phyloP scores from a whole-genome alignment of 1,140 invertebrate genomes.

The Aphidius gifuensis region DNA sequence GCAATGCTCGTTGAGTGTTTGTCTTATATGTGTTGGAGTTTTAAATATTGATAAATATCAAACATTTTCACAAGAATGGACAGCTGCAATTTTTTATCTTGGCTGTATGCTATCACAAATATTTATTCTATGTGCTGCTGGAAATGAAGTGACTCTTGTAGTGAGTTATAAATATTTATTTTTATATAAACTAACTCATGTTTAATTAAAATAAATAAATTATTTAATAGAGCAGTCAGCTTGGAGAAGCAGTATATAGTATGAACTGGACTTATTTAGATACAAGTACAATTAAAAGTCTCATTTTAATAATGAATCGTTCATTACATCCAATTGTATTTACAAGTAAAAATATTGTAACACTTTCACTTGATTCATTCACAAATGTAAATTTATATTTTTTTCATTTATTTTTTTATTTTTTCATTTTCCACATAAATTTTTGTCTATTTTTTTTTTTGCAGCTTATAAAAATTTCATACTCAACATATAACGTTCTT shows the following conservation, averaged over 20 bases:
- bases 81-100: conserved; percentile 18
- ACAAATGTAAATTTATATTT: conserved; percentile 15
- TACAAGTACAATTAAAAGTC: conserved; percentile 15
- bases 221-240: conserved; percentile 10
- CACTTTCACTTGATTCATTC: conserved; percentile 19
- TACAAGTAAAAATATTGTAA: conserved; percentile 11
- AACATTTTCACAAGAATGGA: conserved; percentile 16
- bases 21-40: conserved; percentile 18
- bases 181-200: neutral
- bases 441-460: conserved; percentile 1
- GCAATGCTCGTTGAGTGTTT: conserved; percentile 15
- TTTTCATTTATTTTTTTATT: neutral
- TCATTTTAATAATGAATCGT: conserved; percentile 20
- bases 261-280: conserved; percentile 20
- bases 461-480: conserved; percentile 18
- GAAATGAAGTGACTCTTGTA: conserved; percentile 19
- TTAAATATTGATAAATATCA: conserved; percentile 13
- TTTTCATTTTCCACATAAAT: neutral
- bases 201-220: neutral
- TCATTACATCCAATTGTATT: conserved; percentile 17
- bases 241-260: conserved; percentile 17
- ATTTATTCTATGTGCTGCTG: conserved; percentile 21
- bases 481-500: neutral
- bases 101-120: conserved; percentile 21
- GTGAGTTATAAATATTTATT: neutral